Base-by-base conservation (phyloP, 2,797 vertebrate species). In the Tokudaia muenninki region DNA sequence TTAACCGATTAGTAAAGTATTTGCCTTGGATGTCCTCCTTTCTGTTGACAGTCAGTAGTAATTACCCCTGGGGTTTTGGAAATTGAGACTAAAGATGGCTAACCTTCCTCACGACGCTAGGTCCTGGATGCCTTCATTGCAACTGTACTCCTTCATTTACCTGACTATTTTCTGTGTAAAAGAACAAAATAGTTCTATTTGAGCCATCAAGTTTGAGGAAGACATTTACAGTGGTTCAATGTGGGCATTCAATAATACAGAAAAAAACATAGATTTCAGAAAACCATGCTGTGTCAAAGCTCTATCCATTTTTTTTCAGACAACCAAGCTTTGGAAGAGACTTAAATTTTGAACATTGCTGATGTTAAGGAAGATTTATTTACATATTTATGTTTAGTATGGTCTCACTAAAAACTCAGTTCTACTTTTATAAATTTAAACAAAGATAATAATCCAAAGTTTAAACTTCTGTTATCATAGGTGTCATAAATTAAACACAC, bases 281-380 rank as follows among this genome's bases (percentile, higher is more conserved):
- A 17, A 82, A 7, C 7, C 90, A 65, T 87, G 86, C 14, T 44
- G 41, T 72, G 79, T 55, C 31, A 94, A 12, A 83, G 17, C 22
- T 83, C 61, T 87, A 44, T 44, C 79, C 21, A n/a, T 6, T 24
- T 52, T 52, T 72, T 72, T 81, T 19, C 13, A 44, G 41, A 91
- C 77, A 92, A 79, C 22, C 55, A 96, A 89, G 75, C 14, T 84
- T 65, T 88, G 3, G n/a, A 89, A 80, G 41, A 81, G 94, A 95
- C 13, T 75, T 93, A 84, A 75, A 96, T 83, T 16, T 31, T 89
- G 55, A 81, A 75, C 44, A 61, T 94, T 88, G 31, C 41, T 78
- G 19, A 86, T 13, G 50, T 87, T 74, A 0, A 9, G n/a, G 78
- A n/a, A 88, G 22, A 90, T 83, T 67, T 55, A 78, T 86, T 89